Evolutionary conservation across 2,797 vertebrate species (phyloP).

Genomic region (Holocentrus rufus): DNA sequence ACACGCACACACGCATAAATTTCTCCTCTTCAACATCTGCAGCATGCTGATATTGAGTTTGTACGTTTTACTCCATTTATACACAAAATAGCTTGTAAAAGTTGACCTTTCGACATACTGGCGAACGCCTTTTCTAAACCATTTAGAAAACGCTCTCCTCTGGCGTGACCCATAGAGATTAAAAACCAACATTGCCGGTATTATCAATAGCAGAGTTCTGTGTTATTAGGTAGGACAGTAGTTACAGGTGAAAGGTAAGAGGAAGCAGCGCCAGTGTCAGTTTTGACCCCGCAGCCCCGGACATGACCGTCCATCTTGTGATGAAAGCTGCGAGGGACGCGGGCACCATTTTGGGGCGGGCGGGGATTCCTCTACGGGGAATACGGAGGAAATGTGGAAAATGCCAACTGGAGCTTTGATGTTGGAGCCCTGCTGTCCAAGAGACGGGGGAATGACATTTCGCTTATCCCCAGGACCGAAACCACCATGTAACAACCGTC

Average conservation of each 20-base stretch:
- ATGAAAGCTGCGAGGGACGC: conserved; percentile 45
- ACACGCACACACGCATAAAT: too few species aligned
- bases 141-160: too few species aligned
- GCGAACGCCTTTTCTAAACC: too few species aligned
- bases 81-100: too few species aligned
- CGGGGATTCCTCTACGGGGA: conserved; percentile 58
- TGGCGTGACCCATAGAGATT: too few species aligned
- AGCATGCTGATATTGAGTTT: too few species aligned
- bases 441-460: not conserved
- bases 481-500: not conserved
- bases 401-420: conserved; percentile 44
- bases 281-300: conserved; percentile 12
- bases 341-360: conserved; percentile 27
- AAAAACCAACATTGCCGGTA: too few species aligned
- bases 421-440: conserved; percentile 6
- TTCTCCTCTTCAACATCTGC: too few species aligned
- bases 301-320: conserved; percentile 21
- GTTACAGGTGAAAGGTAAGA: conserved; percentile 11
- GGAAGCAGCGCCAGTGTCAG: conserved; percentile 31
- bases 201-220: too few species aligned
- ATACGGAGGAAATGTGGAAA: conserved; percentile 62
- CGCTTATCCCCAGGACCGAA: conserved; percentile 12
- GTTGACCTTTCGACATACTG: too few species aligned
- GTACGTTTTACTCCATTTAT: too few species aligned
- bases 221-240: not conserved